These are phyloP conservation scores for Acronicta aceris DNA, from an alignment of 2,888 invertebrate genomes.

Conservation along the genomic window DNA sequence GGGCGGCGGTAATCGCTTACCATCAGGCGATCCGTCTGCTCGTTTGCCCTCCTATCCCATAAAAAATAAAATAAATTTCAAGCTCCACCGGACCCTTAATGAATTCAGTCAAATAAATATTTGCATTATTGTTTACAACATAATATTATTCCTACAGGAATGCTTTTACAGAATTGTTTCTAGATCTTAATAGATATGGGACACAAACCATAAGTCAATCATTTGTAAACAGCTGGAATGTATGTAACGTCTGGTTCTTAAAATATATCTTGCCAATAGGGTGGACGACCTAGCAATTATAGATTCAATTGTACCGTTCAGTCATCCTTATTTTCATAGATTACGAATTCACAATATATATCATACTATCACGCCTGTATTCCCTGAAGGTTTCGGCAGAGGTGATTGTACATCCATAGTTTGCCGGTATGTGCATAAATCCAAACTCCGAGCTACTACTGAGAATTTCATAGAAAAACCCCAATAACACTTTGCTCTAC, in stretches of 20 bases:
- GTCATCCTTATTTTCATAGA: slow-evolving; percentile 39
- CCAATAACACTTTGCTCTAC: too few species aligned
- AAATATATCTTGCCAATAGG: slow-evolving; percentile 30
- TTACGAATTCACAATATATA: slow-evolving; percentile 2
- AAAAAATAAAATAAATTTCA: too few species aligned
- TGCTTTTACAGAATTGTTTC: slow-evolving; percentile 21
- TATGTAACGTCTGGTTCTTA: slow-evolving; percentile 33
- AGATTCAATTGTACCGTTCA: slow-evolving; percentile 29
- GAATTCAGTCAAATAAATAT: neutral
- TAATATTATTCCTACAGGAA: slow-evolving; percentile 4
- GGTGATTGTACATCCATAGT: too few species aligned
- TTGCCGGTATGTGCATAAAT: too few species aligned
- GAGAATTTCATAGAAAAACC: too few species aligned
- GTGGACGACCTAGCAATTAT: slow-evolving; percentile 30
- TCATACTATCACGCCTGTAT: too few species aligned
- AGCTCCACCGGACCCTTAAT: too few species aligned
- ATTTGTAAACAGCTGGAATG: slow-evolving; percentile 26
- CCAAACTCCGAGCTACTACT: too few species aligned
- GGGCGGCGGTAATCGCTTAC: too few species aligned
- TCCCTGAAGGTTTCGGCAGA: too few species aligned
- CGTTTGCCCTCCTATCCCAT: too few species aligned
- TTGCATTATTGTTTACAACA: slow-evolving; percentile 6
- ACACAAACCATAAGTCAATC: slow-evolving; percentile 33
- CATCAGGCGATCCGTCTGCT: too few species aligned
- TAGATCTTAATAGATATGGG: neutral